A percentile compares a stretch with the other conserved stretches of the same genome.
phyloP scores from a whole-genome alignment of 2,113 vertebrate genomes.

The Neomonachus schauinslandi region DNA sequence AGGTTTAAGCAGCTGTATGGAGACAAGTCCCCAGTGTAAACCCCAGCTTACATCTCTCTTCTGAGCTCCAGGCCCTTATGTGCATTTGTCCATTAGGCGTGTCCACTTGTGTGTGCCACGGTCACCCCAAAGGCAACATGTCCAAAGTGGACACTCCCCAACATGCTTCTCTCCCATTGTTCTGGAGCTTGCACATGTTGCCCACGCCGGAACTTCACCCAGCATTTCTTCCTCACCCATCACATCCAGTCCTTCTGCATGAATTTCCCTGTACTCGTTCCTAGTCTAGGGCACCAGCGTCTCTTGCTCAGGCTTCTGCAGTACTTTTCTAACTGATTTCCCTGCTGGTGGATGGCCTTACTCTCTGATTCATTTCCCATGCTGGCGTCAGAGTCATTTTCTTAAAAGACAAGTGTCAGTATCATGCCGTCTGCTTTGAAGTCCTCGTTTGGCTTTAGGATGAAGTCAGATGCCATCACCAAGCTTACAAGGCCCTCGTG shows the following conservation, averaged over 20 bases:
- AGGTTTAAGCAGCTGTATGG: background rate
- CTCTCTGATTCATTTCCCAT: background rate
- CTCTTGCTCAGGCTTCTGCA: background rate
- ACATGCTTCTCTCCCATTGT: background rate
- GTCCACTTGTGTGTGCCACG: background rate
- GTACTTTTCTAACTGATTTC: background rate
- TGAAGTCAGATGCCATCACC: background rate
- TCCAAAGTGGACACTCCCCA: background rate
- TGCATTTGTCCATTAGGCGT: background rate
- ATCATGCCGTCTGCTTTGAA: background rate
- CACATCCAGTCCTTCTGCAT: background rate
- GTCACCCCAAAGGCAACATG: background rate
- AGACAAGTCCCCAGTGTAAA: background rate
- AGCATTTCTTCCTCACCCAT: background rate
- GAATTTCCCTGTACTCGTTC: background rate
- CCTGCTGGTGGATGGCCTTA: background rate
- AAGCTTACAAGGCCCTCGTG: background rate
- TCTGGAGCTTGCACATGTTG: background rate
- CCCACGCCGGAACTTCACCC: background rate
- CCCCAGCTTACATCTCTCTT: background rate
- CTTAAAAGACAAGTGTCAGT: background rate
- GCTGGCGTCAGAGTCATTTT: background rate
- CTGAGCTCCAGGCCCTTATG: background rate
- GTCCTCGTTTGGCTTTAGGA: background rate
- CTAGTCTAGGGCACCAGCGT: background rate